Percentiles rank a stretch among this genome's conserved stretches.
These are phyloP conservation scores for Fabriciana adippe DNA, from an alignment of 2,888 invertebrate species.

Conservation along the genomic window DNA sequence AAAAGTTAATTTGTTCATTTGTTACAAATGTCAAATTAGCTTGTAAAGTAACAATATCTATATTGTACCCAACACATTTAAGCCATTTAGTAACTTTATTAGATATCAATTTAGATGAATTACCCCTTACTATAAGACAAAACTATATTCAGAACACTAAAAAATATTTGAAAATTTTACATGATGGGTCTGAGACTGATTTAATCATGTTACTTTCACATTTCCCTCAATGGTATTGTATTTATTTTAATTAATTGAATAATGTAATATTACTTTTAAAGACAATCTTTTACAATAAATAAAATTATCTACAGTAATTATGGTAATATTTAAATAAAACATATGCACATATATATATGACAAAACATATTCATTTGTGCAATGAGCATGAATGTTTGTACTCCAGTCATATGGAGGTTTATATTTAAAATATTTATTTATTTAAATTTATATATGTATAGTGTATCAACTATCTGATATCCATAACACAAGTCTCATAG, in stretches of 20 bases:
- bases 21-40: slow-evolving; percentile 50
- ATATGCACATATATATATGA: too few species aligned
- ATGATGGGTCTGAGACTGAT: slow-evolving; percentile 54
- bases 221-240: slow-evolving; percentile 68
- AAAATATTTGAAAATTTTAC: slow-evolving; percentile 50
- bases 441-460: too few species aligned
- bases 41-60: slow-evolving; percentile 46
- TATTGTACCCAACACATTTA: slow-evolving; percentile 58
- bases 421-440: too few species aligned
- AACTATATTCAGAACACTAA: slow-evolving; percentile 50
- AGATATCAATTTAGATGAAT: slow-evolving; percentile 53
- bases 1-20: slow-evolving; percentile 55
- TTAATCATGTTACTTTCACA: slow-evolving; percentile 68
- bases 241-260: slow-evolving; percentile 47
- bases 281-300: background rate
- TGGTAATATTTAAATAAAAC: too few species aligned
- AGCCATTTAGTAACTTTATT: slow-evolving; percentile 55
- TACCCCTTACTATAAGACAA: slow-evolving; percentile 45
- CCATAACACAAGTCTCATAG: too few species aligned
- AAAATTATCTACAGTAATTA: too few species aligned
- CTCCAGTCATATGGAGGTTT: too few species aligned
- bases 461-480: too few species aligned
- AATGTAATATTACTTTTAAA: background rate
- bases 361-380: too few species aligned
- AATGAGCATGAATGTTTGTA: too few species aligned